phyloP scores from a whole-genome alignment of 1,140 invertebrate species.

The Camponotus pennsylvanicus region DNA sequence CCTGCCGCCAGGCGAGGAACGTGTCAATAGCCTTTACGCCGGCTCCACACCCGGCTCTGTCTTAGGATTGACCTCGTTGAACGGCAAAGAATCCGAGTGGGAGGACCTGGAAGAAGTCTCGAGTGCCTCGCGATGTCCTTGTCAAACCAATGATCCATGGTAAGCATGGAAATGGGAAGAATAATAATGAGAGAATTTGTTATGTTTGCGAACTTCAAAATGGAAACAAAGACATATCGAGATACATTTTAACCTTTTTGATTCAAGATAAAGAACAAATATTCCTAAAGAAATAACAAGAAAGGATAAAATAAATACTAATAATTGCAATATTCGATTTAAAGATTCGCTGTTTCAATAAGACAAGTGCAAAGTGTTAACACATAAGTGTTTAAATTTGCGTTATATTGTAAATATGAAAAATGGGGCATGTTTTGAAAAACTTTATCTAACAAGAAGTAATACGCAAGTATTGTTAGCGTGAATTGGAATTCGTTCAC shows the following conservation, averaged over 20 bases:
- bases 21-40: constrained; percentile 83
- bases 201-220: not conserved
- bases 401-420: not conserved
- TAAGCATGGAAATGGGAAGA: constrained; percentile 27
- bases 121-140: not conserved
- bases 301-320: no score
- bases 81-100: constrained; percentile 81
- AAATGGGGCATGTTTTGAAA: not conserved
- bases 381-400: no score
- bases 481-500: constrained; percentile 16
- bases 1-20: constrained; percentile 72
- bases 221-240: not conserved
- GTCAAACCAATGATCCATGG: constrained; percentile 46
- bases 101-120: constrained; percentile 79
- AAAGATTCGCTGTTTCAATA: no score
- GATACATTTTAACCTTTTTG: not conserved
- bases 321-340: no score
- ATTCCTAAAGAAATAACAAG: not conserved
- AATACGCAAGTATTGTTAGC: not conserved
- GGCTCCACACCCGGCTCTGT: constrained; percentile 72
- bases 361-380: no score
- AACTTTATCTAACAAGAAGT: not conserved
- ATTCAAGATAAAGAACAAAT: not conserved
- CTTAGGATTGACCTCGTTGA: constrained; percentile 57
- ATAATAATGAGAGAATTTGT: not conserved